phyloP scores from a whole-genome alignment of 1,140 invertebrate genomes.

The Sycophaga agraensis region DNA sequence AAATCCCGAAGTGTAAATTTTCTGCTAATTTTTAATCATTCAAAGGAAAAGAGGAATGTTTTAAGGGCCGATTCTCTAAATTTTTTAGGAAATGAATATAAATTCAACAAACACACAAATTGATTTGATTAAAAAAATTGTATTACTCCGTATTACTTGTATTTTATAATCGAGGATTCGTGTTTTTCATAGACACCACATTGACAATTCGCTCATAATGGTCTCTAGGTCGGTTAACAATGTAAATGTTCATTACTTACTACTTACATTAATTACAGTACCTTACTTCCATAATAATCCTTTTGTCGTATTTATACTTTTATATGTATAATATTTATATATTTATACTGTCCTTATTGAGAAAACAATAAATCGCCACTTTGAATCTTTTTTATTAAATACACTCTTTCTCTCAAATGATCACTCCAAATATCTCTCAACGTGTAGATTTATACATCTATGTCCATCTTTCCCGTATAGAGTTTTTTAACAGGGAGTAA shows the following conservation, averaged over 20 bases:
- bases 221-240: slow-evolving; percentile 44
- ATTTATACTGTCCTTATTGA: slow-evolving; percentile 29
- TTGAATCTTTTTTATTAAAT: neutral
- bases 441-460: no score
- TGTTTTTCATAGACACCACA: slow-evolving; percentile 42
- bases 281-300: slow-evolving; percentile 30
- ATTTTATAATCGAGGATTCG: slow-evolving; percentile 40
- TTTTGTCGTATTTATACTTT: slow-evolving; percentile 31
- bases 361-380: slow-evolving; percentile 13
- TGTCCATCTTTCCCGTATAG: no score
- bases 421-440: no score
- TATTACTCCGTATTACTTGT: slow-evolving; percentile 46
- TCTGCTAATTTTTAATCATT: no score
- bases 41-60: no score
- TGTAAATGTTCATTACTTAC: slow-evolving; percentile 42
- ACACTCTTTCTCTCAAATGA: no score
- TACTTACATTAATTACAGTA: slow-evolving; percentile 48
- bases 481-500: no score
- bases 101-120: no score
- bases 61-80: no score
- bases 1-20: no score
- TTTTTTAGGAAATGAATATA: no score
- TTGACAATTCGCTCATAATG: slow-evolving; percentile 42
- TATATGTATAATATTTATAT: slow-evolving; percentile 37
- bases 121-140: slow-evolving; percentile 43